Conservation (phyloP, 2,888 invertebrate genomes). For the Spisula solida region DNA sequence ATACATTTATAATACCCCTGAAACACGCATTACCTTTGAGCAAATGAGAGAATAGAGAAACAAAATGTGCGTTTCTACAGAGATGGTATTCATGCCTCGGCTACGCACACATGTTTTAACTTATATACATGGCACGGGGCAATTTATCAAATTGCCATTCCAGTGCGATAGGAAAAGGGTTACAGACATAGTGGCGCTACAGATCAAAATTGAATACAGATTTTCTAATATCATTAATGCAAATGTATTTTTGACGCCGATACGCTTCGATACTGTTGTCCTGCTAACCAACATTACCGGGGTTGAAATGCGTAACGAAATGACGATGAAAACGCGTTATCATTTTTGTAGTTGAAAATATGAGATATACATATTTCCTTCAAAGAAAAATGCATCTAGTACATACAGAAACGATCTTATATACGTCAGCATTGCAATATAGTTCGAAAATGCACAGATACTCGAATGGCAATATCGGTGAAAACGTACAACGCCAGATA, state of each 20-base stretch:
- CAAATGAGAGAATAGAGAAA: background rate
- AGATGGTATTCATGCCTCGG: background rate
- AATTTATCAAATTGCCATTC: conserved; percentile 64
- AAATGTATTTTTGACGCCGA: conserved; percentile 57
- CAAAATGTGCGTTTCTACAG: conserved; percentile 10
- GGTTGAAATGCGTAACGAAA: conserved; percentile 12
- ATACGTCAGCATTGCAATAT: background rate
- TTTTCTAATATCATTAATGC: conserved; percentile 70
- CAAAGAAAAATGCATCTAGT: background rate
- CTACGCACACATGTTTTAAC: conserved; percentile 60
- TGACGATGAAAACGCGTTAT: background rate
- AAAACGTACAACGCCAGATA: background rate
- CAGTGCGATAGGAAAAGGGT: conserved; percentile 47
- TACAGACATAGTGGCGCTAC: conserved; percentile 64
- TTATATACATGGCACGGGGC: conserved; percentile 61
- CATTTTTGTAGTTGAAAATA: background rate
- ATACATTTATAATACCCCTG: background rate
- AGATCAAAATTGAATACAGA: conserved; percentile 72
- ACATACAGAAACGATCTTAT: background rate
- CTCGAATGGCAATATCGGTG: background rate
- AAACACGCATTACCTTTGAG: background rate
- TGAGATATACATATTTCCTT: background rate
- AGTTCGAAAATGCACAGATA: background rate
- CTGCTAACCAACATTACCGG: conserved; percentile 23
- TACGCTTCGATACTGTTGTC: conserved; percentile 38